Conservation (phyloP, 2,113 vertebrate species). For the Nycticryphes semicollaris region DNA sequence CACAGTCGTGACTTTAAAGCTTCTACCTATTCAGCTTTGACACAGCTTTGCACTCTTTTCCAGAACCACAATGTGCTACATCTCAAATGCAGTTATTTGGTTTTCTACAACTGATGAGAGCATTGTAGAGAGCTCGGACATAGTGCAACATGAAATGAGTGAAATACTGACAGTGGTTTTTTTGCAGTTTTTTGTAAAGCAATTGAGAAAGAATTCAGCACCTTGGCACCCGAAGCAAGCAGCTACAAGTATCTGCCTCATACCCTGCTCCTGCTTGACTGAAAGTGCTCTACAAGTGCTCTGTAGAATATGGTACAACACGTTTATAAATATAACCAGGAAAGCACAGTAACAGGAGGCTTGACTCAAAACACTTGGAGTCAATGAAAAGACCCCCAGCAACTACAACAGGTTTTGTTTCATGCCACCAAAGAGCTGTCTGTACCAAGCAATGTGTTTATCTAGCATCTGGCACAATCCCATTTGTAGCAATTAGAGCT, state of each 20-base stretch:
- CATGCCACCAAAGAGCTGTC: background rate
- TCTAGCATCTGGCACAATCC: background rate
- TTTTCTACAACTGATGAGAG: background rate
- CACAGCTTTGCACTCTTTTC: fast-evolving
- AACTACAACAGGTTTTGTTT: background rate
- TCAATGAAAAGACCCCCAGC: background rate
- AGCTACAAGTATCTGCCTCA: background rate
- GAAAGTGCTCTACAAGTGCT: background rate
- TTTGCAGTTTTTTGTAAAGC: background rate
- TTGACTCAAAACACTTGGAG: background rate
- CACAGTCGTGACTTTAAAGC: background rate
- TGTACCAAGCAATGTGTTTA: background rate
- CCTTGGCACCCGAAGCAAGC: background rate
- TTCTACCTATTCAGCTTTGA: background rate
- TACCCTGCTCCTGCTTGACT: background rate
- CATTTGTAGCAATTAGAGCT: background rate
- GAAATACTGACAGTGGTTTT: background rate
- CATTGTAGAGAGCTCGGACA: background rate
- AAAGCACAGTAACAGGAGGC: background rate
- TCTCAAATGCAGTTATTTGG: background rate
- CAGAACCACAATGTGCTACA: background rate
- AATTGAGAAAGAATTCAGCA: background rate
- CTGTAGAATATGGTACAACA: background rate
- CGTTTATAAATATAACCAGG: background rate
- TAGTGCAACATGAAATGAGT: background rate